Evolutionary conservation across 1,140 invertebrate species (phyloP).

Genomic region (Glomeris maerens): DNA sequence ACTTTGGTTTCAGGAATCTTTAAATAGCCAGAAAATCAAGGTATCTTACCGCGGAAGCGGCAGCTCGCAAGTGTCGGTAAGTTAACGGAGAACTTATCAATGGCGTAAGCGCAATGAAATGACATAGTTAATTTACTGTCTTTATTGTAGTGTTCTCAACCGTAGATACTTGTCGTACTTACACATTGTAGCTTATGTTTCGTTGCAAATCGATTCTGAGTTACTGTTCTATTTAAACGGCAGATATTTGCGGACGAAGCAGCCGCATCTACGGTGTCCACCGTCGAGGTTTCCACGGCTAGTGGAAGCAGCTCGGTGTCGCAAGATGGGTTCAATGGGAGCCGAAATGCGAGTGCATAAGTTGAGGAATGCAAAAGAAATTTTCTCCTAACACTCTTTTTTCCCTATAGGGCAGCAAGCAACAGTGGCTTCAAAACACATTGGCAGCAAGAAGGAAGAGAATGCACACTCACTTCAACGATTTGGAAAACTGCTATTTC

Average conservation of each 20-base stretch:
- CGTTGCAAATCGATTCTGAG: too few species aligned
- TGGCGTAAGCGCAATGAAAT: too few species aligned
- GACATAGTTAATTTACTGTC: too few species aligned
- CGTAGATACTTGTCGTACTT: not conserved
- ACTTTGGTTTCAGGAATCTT: too few species aligned
- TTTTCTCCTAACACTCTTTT: not conserved
- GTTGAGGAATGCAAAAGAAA: not conserved
- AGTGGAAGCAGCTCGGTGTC: conserved; percentile 24
- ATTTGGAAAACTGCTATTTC: conserved; percentile 79
- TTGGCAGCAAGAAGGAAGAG: conserved; percentile 52
- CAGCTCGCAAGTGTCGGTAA: too few species aligned
- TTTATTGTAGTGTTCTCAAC: not conserved
- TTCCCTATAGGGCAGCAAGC: conserved; percentile 6
- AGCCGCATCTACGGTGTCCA: too few species aligned
- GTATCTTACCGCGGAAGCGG: too few species aligned
- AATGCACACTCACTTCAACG: conserved; percentile 76
- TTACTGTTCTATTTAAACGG: too few species aligned
- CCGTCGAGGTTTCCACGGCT: too few species aligned
- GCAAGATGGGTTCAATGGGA: conserved; percentile 35
- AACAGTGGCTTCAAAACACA: conserved; percentile 24
- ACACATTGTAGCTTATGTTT: not conserved
- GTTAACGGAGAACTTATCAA: too few species aligned
- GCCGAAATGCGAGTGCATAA: conserved; percentile 33
- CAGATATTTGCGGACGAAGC: too few species aligned
- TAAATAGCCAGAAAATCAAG: too few species aligned